phyloP scores from a whole-genome alignment of 1,140 invertebrate species.

The Metaphire vulgaris region DNA sequence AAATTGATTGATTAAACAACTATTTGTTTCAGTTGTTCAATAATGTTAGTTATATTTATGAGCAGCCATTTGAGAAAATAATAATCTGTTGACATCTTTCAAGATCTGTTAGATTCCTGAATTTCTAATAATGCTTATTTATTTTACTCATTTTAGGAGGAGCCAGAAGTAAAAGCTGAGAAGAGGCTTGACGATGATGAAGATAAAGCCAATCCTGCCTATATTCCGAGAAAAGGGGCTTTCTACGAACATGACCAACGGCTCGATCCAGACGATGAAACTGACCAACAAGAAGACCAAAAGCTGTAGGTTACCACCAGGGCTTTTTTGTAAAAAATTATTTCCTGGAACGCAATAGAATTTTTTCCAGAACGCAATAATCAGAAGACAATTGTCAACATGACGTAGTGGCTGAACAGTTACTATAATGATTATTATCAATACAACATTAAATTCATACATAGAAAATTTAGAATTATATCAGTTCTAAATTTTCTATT shows the following conservation, averaged over 20 bases:
- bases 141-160: not conserved
- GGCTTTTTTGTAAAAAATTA: too few species aligned
- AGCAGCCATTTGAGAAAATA: not conserved
- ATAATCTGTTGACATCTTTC: not conserved
- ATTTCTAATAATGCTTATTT: too few species aligned
- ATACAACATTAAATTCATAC: too few species aligned
- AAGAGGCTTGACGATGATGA: constrained; percentile 75
- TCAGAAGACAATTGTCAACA: too few species aligned
- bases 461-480: too few species aligned
- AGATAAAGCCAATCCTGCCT: constrained; percentile 89
- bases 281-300: constrained; percentile 62
- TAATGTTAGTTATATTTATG: not conserved
- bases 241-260: constrained; percentile 86
- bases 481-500: too few species aligned
- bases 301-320: too few species aligned
- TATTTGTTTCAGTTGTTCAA: not conserved
- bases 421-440: too few species aligned
- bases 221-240: constrained; percentile 88
- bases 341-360: too few species aligned
- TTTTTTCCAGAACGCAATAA: too few species aligned
- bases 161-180: not conserved
- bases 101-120: too few species aligned
- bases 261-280: constrained; percentile 42
- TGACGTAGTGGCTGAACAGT: too few species aligned
- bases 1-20: not conserved